phyloP scores from a whole-genome alignment of 1,140 invertebrate genomes.

The Pseudomyrmex dendroicus region DNA sequence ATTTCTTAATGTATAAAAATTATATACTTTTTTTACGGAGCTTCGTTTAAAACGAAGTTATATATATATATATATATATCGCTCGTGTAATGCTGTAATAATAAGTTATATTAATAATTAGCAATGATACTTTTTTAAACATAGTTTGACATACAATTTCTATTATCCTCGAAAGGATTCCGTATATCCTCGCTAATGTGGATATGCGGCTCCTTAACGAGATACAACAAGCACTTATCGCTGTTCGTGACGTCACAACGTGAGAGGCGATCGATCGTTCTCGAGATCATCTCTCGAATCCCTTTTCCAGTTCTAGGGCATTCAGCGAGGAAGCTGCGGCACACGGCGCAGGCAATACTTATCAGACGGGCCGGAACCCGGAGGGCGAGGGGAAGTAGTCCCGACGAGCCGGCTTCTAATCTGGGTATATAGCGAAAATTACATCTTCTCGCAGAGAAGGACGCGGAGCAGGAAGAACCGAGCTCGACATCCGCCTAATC shows the following conservation, averaged over 20 bases:
- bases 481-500: constrained; percentile 68
- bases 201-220: constrained; percentile 64
- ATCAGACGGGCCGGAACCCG: constrained; percentile 60
- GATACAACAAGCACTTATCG: constrained; percentile 60
- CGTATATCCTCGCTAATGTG: constrained; percentile 61
- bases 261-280: constrained; percentile 68
- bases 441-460: constrained; percentile 66
- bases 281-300: constrained; percentile 71
- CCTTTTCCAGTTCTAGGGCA: constrained; percentile 71
- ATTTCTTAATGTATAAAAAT: constrained; percentile 3
- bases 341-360: constrained; percentile 73
- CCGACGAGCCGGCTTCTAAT: constrained; percentile 78
- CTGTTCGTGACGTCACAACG: constrained; percentile 63
- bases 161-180: constrained; percentile 47
- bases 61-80: too few relatives aligned
- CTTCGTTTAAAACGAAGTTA: too few relatives aligned
- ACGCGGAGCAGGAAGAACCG: constrained; percentile 49
- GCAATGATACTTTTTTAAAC: constrained; percentile 47
- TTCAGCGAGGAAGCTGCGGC: constrained; percentile 48
- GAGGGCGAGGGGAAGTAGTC: constrained; percentile 12
- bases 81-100: background rate
- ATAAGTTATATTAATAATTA: constrained; percentile 47
- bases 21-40: background rate
- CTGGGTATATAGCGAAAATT: constrained; percentile 81
- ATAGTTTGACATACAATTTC: constrained; percentile 31